These are phyloP conservation scores for Phalacrocorax pelagicus DNA, from an alignment of 2,113 vertebrate species.

Conservation along the genomic window DNA sequence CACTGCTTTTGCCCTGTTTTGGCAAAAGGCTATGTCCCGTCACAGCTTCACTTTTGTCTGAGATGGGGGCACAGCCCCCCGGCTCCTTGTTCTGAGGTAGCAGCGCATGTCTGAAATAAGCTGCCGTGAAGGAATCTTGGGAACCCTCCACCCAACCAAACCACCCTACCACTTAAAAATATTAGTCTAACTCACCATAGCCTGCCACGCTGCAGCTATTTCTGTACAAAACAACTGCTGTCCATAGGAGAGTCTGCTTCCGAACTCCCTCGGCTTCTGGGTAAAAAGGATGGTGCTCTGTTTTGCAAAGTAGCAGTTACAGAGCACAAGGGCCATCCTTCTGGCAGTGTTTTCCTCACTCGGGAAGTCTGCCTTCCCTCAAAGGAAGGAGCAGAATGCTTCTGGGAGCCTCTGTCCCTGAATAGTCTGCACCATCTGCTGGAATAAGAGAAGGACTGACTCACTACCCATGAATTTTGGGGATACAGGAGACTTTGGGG, in stretches of 20 bases:
- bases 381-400: conserved; percentile 49
- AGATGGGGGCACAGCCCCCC: background rate
- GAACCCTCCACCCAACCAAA: background rate
- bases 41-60: background rate
- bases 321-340: conserved; percentile 10
- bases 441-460: conserved; percentile 56
- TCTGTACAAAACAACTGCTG: background rate
- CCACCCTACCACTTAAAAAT: background rate
- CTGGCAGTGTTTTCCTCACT: background rate
- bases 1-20: background rate
- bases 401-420: conserved; percentile 54
- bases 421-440: conserved; percentile 66
- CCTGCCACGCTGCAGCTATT: background rate
- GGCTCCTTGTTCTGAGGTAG: background rate
- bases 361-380: conserved; percentile 37
- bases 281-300: background rate
- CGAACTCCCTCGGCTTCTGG: background rate
- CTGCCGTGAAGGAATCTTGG: background rate
- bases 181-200: background rate
- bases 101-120: background rate
- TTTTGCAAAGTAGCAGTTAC: background rate
- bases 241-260: background rate
- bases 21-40: background rate
- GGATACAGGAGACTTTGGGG: conserved; percentile 27
- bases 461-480: conserved; percentile 47